Evolutionary conservation across 1,140 invertebrate genomes (phyloP), one percentile per base, ranked within the genome.

Genomic region (Apocrypta bakeri): DNA sequence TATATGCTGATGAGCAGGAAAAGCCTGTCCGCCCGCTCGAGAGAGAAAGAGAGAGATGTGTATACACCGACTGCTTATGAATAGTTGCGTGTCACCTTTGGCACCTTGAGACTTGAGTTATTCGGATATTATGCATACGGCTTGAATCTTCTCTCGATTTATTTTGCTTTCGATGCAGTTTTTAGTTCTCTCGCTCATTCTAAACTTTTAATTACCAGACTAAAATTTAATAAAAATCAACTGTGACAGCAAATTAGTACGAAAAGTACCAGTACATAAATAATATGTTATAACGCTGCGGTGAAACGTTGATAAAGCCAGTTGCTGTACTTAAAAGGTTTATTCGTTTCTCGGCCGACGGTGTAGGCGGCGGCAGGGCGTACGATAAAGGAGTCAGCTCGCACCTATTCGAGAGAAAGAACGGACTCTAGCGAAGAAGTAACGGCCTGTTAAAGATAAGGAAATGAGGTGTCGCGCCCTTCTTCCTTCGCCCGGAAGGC

Each of bases 371-470:
- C 14, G 21, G 14, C 27, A 24, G 37, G 37, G 17, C 21, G 63
- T n/a, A n/a, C 63, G 84, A 86, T 87, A 88, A 85, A 87, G 86
- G 64, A 78, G 83, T 29, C 77, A 25, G 12, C 69, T 68, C 77
- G 61, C 63, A n/a, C 79, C 56, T 24, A 17, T n/a, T 61, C 4
- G 2, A 27, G 27, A 74, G 27, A 33, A 42, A 33, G 31, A 61
- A 72, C 68, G 48, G 56, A 64, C 56, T 27, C 68, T 29, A 77
- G 33, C 71, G 73, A 40, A 74, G 78, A 85, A 87, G 88, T 91
- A 92, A 92, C 90, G 89, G 91, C 84, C 90, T 92, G 90, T 91
- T 92, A 92, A 91, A 92, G 91, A 92, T 92, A 92, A 92, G 91
- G 90, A 92, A 92, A 92, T 92, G 91, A 92, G 91, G 91, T 92